Base-by-base conservation (phyloP, 2,797 vertebrate genomes). In the Miichthys miiuy region DNA sequence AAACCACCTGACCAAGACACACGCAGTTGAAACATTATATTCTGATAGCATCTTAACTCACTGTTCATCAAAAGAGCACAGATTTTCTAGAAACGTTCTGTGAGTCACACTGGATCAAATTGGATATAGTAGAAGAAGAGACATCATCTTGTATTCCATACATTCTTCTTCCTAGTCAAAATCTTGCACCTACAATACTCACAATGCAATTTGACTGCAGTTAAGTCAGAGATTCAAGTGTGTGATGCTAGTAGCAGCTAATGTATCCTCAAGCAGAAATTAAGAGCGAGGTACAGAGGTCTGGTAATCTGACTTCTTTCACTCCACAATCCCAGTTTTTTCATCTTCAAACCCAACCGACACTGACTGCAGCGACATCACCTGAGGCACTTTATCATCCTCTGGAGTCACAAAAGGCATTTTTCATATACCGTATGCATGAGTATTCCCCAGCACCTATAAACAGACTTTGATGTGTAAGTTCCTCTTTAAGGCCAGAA, bases 1-100 rank as follows among this genome's bases (percentile, higher is more conserved):
- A 99, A 91, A 99, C 95, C 58, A 99, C 97, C 98, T 99, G 93
- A 62, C 61, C 42, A 13, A 72, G 48, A 27, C 11, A 65, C 56
- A 72, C 9, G 38, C 18, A 17, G 21, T 2, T 51, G 18, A 72
- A n/a, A 75, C 34, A 54, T 74, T 66, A 73, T 13, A 23, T 17
- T 60, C 67, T 23, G 69, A 21, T 25, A 9, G 10, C 44, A 9
- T 9, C 34, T 46, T 67, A 20, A 44, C 8, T 38, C 34, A 2
- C 4, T 11, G 18, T 44, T 62, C 38, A 55, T 61, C 17, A 72
- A 69, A 38, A 27, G 4, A 62, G 46, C 44, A 13, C 10, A 9
- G 34, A 38, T 38, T 38, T 27, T 6, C 41, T n/a, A 56, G 16
- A n/a, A 58, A 38, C 21, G 10, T 2, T 21, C 46, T 51, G 12